phyloP scores from a whole-genome alignment of 2,797 vertebrate species.

The Apogon talboti region DNA sequence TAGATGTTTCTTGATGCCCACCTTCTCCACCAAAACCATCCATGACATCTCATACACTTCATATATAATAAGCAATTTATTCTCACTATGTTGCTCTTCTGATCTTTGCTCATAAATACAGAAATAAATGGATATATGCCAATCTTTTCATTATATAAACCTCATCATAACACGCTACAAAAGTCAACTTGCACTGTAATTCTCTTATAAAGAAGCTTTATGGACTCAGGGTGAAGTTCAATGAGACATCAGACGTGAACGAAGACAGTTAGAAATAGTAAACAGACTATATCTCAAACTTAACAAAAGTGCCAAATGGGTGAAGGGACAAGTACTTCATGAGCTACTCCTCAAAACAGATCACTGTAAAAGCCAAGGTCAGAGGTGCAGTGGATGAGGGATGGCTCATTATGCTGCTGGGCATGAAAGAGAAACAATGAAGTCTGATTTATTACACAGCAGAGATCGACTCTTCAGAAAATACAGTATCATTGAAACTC shows the following conservation, averaged over 20 bases:
- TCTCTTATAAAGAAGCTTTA: slow-evolving; percentile 2
- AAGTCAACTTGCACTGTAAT: neutral
- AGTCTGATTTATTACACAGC: slow-evolving; percentile 3
- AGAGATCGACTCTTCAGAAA: slow-evolving; percentile 4
- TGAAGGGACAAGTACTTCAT: slow-evolving; percentile 23
- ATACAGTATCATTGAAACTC: too few relatives aligned
- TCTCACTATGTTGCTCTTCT: too few relatives aligned
- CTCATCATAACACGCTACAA: too few relatives aligned
- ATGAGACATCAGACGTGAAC: neutral
- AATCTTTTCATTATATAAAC: too few relatives aligned
- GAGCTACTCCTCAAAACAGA: slow-evolving; percentile 27
- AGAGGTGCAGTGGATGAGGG: slow-evolving; percentile 21
- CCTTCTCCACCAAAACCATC: too few relatives aligned
- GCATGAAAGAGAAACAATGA: slow-evolving; percentile 26
- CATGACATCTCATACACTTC: too few relatives aligned
- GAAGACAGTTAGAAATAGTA: slow-evolving; percentile 24
- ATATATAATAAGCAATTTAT: too few relatives aligned
- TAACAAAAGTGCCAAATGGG: slow-evolving; percentile 20
- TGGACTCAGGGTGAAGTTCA: slow-evolving; percentile 3
- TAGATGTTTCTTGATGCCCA: too few relatives aligned
- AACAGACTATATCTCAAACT: slow-evolving; percentile 19
- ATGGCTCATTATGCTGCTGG: slow-evolving; percentile 21
- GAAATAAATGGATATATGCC: neutral
- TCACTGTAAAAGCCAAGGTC: slow-evolving; percentile 45
- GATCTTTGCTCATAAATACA: neutral